These are phyloP conservation scores for Bostrychus sinensis DNA, from an alignment of 2,113 vertebrate species.

Conservation along the genomic window DNA sequence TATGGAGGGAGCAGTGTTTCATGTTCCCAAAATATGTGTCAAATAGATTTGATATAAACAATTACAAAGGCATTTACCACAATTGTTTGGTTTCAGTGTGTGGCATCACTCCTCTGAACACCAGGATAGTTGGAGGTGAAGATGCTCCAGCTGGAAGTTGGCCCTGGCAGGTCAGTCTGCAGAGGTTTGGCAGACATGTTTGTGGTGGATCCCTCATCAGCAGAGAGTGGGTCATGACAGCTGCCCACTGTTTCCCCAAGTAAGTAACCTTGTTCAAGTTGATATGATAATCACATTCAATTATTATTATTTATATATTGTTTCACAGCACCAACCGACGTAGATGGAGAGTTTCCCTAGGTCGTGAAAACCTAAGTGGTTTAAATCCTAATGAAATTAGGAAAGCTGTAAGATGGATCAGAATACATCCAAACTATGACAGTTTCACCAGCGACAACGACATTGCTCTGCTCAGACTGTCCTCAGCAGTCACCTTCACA, in stretches of 20 bases:
- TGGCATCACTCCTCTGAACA: slow-evolving; percentile 41
- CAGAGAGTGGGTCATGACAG: slow-evolving; percentile 76
- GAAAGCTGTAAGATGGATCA: slow-evolving; percentile 24
- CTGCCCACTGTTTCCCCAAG: slow-evolving; percentile 74
- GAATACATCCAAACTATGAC: slow-evolving; percentile 67
- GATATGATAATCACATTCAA: background rate
- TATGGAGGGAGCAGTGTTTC: no score
- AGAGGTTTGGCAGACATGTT: slow-evolving; percentile 27
- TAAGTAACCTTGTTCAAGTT: background rate
- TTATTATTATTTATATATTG: background rate
- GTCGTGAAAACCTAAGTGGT: slow-evolving; percentile 46
- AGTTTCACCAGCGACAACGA: slow-evolving; percentile 70
- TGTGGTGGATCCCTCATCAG: slow-evolving; percentile 79
- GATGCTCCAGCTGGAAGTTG: slow-evolving; percentile 57
- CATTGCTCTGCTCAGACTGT: slow-evolving; percentile 80
- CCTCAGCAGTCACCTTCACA: slow-evolving; percentile 65
- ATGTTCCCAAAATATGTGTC: background rate
- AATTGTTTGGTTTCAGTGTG: slow-evolving; percentile 61
- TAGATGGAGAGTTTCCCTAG: slow-evolving; percentile 27
- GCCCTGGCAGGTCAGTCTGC: slow-evolving; percentile 78
- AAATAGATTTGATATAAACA: background rate
- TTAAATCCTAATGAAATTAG: slow-evolving; percentile 33
- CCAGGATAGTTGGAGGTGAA: slow-evolving; percentile 75
- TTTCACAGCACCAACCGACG: background rate
- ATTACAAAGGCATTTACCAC: background rate